These are phyloP conservation scores for Oxyscelio sp. DNA, from an alignment of 2,888 invertebrate species.

Conservation along the genomic window DNA sequence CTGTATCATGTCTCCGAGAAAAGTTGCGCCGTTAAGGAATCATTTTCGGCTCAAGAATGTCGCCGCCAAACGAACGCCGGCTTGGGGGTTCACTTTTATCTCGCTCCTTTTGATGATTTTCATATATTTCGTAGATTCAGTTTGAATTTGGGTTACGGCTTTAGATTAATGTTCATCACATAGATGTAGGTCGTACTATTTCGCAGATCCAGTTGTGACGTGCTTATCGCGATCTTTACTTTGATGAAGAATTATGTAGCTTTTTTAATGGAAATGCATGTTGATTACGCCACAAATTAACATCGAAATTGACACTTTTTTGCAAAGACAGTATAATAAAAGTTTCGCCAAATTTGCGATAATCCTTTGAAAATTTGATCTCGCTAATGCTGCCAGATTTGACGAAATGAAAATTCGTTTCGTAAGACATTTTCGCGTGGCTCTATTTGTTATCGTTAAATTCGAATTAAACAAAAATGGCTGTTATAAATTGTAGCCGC, in stretches of 20 bases:
- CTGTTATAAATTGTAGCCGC: constrained; percentile 38
- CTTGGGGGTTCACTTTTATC: constrained; percentile 55
- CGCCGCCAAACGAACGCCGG: constrained; percentile 73
- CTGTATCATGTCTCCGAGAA: constrained; percentile 41
- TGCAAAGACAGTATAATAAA: constrained; percentile 53
- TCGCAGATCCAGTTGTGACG: constrained; percentile 31
- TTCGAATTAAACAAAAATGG: constrained; percentile 26
- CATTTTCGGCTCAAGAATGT: constrained; percentile 51
- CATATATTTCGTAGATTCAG: constrained; percentile 44
- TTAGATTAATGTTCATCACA: constrained; percentile 51
- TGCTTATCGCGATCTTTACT: constrained; percentile 61
- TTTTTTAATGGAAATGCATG: constrained; percentile 56
- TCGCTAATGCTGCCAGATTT: constrained; percentile 44
- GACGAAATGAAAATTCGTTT: constrained; percentile 32
- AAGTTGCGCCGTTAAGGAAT: constrained; percentile 71
- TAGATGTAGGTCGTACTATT: constrained; percentile 40
- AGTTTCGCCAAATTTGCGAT: constrained; percentile 44
- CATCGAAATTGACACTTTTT: constrained; percentile 35
- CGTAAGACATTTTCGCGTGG: constrained; percentile 14
- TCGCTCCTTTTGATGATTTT: constrained; percentile 49
- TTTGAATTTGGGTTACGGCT: constrained; percentile 65
- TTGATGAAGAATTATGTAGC: constrained; percentile 66
- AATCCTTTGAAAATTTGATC: constrained; percentile 51
- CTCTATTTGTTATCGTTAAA: constrained; percentile 56
- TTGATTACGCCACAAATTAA: constrained; percentile 57